Percentiles rank a stretch among this genome's conserved stretches.
phyloP scores from a whole-genome alignment of 2,888 invertebrate species.

The Diarsia dahlii region DNA sequence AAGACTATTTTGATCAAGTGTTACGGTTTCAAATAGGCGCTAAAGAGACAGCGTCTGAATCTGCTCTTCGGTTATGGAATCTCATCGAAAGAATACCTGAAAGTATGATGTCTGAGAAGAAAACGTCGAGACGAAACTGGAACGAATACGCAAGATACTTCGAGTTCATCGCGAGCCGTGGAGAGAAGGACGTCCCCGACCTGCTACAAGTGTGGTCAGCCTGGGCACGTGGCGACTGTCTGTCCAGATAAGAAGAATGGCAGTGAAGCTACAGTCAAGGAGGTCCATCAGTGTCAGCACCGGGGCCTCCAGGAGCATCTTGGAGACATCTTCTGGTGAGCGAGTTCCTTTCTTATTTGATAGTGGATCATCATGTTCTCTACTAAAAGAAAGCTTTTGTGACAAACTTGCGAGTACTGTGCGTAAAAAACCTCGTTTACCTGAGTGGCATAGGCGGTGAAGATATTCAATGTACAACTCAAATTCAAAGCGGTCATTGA shows the following conservation, averaged over 20 bases:
- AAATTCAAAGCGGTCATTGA: no score
- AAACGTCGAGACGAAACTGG: not conserved
- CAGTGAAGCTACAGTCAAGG: not conserved
- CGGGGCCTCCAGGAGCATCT: not conserved
- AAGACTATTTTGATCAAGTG: not conserved
- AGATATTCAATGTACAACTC: no score
- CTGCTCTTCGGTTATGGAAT: constrained; percentile 2
- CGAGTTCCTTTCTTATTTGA: not conserved
- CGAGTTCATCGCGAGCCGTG: not conserved
- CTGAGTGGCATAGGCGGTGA: no score
- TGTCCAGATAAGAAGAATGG: not conserved
- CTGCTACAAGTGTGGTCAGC: not conserved
- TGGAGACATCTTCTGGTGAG: not conserved
- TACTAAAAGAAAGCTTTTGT: not conserved
- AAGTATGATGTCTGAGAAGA: not conserved
- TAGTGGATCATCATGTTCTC: not conserved
- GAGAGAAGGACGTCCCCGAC: not conserved
- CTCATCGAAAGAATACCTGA: not conserved
- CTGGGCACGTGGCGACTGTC: not conserved
- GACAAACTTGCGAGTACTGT: not conserved
- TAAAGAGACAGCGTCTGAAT: not conserved
- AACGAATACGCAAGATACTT: not conserved
- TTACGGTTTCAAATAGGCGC: no score
- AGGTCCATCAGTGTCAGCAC: not conserved
- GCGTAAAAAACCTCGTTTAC: no score